Evolutionary conservation across 2,113 vertebrate genomes (phyloP), one percentile per base, ranked within the genome.

Genomic region (Megaleporinus macrocephalus): DNA sequence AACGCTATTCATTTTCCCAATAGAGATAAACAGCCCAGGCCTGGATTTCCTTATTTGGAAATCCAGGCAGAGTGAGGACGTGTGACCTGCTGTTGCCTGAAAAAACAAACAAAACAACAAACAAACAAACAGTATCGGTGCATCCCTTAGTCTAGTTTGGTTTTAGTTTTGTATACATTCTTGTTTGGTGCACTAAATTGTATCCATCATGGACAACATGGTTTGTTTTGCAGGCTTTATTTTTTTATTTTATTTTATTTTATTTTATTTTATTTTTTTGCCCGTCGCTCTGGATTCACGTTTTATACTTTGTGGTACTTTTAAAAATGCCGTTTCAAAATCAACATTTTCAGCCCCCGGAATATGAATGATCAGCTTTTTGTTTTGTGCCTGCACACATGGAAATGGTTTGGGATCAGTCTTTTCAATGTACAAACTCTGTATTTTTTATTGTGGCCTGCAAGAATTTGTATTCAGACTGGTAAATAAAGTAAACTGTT

Each of bases 101-200:
- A 14, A 47, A 4, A 14, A 47, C 4, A 47, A 4, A 10, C 44
- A 14, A 47, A 47, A 14, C 1, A 10, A 10, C 11, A 14, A 55
- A 20, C 18, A 20, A 36, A 36, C 36, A 6, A 76, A 22, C 59
- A 27, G 62, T 55, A 47, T 24, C 47, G 36, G 75, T 77, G 75
- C 69, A 59, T 44, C 15, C 15, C 27, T 1, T 66, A 29, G 29
- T 30, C 29, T 66, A 66, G 29, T 30, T 30, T 44, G 47, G 5
- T 90, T 88, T 92, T 80, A 69, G 86, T 89, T 88, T 84, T 84
- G 44, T 85, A 86, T 85, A 83, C 79, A 33, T 87, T 79, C 22
- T 87, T 47, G 29, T 90, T 89, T 91, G 89, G 91, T 93, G 92
- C 92, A 94, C 92, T 94, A 91, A 93, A 89, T 91, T 88, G 86